These are phyloP conservation scores for Exephanes ischioxanthus DNA, from an alignment of 2,888 invertebrate species.

Conservation along the genomic window DNA sequence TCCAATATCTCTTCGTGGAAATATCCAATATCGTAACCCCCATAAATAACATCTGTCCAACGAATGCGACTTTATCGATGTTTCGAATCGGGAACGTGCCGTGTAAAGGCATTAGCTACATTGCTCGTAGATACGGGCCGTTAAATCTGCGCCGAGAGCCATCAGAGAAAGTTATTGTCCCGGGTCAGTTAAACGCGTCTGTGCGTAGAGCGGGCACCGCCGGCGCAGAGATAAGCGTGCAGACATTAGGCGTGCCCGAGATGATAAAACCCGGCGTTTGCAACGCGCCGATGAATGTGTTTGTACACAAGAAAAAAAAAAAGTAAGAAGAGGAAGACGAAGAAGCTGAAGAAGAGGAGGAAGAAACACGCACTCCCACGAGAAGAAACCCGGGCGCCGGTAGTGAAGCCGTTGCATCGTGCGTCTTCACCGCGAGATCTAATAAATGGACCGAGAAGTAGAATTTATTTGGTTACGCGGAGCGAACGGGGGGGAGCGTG, in stretches of 20 bases:
- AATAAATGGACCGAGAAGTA: constrained; percentile 33
- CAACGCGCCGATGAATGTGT: constrained; percentile 12
- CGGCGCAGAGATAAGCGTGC: constrained; percentile 21
- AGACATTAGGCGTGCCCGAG: background rate
- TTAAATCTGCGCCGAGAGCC: constrained; percentile 2
- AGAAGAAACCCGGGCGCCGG: constrained; percentile 14
- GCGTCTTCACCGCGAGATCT: background rate
- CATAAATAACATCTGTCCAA: background rate
- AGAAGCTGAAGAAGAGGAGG: background rate
- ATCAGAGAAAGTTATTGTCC: constrained; percentile 35
- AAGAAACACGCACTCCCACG: background rate
- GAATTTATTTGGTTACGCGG: constrained; percentile 41
- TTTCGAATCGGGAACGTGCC: constrained; percentile 2
- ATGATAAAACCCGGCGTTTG: constrained; percentile 8
- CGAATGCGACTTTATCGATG: background rate
- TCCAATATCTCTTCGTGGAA: background rate
- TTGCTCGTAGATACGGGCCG: background rate
- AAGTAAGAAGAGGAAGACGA: background rate
- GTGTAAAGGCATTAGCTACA: constrained; percentile 8
- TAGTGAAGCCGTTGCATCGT: background rate
- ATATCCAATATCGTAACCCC: background rate
- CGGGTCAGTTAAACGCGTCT: constrained; percentile 35
- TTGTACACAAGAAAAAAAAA: constrained; percentile 2
- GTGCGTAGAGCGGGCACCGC: background rate
- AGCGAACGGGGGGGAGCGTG: constrained; percentile 19